Conservation (phyloP, 2,888 invertebrate species). For the Exephanes ischioxanthus region DNA sequence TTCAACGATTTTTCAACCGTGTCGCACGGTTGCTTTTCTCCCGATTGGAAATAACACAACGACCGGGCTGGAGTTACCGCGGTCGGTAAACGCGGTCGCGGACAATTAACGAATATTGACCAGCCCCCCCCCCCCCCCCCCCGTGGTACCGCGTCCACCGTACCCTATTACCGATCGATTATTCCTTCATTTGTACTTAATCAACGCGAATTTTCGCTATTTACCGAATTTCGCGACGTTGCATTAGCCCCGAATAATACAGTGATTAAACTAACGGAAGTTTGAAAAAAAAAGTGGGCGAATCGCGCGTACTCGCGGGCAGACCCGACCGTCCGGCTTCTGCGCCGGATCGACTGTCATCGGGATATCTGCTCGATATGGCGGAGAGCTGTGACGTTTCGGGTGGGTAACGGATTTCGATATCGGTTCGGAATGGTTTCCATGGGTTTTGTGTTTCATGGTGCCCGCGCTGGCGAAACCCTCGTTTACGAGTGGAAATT, state of each 20-base stretch:
- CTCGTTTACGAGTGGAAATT: neutral
- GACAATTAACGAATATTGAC: slow-evolving; percentile 73
- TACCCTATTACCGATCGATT: slow-evolving; percentile 11
- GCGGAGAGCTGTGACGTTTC: neutral
- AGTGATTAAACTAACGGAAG: slow-evolving; percentile 56
- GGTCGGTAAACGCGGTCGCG: slow-evolving; percentile 34
- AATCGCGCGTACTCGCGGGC: neutral
- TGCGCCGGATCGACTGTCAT: neutral
- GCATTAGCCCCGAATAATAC: slow-evolving; percentile 61
- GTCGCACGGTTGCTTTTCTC: neutral
- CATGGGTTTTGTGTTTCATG: neutral
- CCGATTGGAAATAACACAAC: slow-evolving; percentile 45
- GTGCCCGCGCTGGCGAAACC: neutral
- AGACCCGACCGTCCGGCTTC: too few relatives aligned
- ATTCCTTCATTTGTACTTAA: slow-evolving; percentile 50
- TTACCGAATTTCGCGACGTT: slow-evolving; percentile 53
- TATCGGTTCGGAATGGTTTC: neutral
- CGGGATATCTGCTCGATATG: neutral
- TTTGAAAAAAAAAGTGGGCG: neutral
- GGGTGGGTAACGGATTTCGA: neutral
- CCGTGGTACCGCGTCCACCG: slow-evolving; percentile 31
- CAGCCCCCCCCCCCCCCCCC: neutral
- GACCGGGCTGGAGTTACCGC: slow-evolving; percentile 8
- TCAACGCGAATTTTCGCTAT: slow-evolving; percentile 39
- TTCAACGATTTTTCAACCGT: neutral